phyloP scores from a whole-genome alignment of 2,113 vertebrate genomes.

The Balaenoptera acutorostrata region DNA sequence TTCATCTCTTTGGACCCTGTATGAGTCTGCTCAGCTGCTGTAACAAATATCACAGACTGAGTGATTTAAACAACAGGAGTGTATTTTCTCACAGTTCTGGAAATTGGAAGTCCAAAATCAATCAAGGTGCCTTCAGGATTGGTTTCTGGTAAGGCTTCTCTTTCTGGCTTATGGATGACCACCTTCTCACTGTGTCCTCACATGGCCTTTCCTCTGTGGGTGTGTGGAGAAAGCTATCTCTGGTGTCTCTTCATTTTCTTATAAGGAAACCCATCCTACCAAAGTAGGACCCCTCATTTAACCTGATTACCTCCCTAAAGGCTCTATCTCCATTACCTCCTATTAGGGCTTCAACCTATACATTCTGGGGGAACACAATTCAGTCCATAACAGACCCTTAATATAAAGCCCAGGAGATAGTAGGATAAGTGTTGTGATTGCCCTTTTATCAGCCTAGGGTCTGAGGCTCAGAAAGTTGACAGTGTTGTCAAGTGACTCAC shows the following conservation, averaged over 20 bases:
- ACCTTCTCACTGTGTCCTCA: not conserved
- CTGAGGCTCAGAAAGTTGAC: not conserved
- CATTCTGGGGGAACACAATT: not conserved
- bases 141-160: not conserved
- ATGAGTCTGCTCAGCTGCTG: not conserved
- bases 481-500: not conserved
- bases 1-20: not conserved
- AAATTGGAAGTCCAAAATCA: not conserved
- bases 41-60: not conserved
- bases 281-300: not conserved
- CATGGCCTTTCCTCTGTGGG: not conserved
- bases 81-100: not conserved
- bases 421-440: not conserved
- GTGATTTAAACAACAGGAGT: not conserved
- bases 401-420: not conserved
- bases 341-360: not conserved
- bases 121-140: not conserved
- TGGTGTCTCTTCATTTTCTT: not conserved
- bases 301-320: not conserved
- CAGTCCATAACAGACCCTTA: not conserved
- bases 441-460: not conserved
- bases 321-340: not conserved
- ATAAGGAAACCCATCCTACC: not conserved
- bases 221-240: not conserved
- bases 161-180: not conserved